Base-by-base conservation (phyloP, 2,888 invertebrate species). In the Lasioglossum pauxillum region DNA sequence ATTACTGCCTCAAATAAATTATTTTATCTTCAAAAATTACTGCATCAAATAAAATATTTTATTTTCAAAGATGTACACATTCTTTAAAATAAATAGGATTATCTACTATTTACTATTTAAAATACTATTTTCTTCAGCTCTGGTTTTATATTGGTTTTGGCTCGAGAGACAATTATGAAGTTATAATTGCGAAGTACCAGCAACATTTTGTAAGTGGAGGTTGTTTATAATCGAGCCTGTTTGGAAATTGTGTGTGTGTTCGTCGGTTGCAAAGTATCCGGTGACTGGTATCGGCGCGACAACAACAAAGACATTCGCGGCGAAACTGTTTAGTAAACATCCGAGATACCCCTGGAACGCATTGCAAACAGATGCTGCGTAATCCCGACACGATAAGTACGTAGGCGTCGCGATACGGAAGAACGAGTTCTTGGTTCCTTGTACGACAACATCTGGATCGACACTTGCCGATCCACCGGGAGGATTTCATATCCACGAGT, bases 321-420 rank as follows among this genome's bases (percentile, higher is more conserved):
- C 23, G 67, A 49, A 49, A 35, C 75, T 75, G 75, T 75, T 80
- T 75, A 57, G 69, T 53, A 75, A 83, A 75, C 83, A 72, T 31
- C 31, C 71, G n/a, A 75, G 80, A 83, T 80, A 57, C 46, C 74
- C 38, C 69, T 60, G 38, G 67, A 57, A 69, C 31, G 38, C 71
- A 44, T 75, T 23, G 83, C 71, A 71, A 72, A 80, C 49, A 83
- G 80, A 80, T 60, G 83, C 80, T 80, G 83, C 49, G 75, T 41
- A 80, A 75, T 75, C 49, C 46, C 35, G n/a, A 44, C 27, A 46
- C 27, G 69, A 75, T 83, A 82, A 60, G 44, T 57, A 49, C 35
- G 76, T n/a, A 69, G 35, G 5, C 46, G 35, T 38, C 8, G 64
- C 67, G 41, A 44, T 53, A 27, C 27, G 27, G 64, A 73, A 67